Evolutionary conservation across 2,113 vertebrate genomes (phyloP).

Genomic region (Passer montanus): DNA sequence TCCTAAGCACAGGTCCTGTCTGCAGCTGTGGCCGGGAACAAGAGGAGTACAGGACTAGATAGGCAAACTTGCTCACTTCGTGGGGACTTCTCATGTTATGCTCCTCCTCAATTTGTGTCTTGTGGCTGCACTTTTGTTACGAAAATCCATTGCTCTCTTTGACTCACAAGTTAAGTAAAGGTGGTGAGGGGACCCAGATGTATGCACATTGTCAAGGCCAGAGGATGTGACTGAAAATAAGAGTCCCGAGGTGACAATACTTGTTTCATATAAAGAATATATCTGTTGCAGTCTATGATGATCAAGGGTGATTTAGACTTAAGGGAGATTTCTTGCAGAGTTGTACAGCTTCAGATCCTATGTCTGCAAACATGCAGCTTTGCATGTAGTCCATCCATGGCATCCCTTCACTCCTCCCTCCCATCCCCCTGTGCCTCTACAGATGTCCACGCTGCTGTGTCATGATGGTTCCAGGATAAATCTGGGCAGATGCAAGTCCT

Average conservation of each 20-base stretch:
- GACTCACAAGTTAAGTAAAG: not conserved
- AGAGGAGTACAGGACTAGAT: not conserved
- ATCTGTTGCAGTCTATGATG: not conserved
- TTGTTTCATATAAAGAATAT: not conserved
- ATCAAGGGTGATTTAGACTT: not conserved
- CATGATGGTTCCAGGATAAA: not conserved
- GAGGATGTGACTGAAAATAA: not conserved
- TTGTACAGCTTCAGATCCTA: not conserved
- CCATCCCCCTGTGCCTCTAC: not conserved
- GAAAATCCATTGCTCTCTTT: not conserved
- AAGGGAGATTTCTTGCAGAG: not conserved
- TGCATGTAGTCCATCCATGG: not conserved
- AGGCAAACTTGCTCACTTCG: not conserved
- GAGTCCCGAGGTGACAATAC: not conserved
- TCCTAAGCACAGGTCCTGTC: not conserved
- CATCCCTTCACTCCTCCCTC: not conserved
- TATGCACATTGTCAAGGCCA: not conserved
- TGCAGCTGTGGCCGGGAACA: not conserved
- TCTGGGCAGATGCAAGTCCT: not conserved
- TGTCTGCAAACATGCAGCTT: not conserved
- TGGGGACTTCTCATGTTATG: not conserved
- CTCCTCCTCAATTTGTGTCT: not conserved
- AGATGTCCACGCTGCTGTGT: not conserved
- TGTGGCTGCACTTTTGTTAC: not conserved
- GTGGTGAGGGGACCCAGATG: not conserved